Evolutionary conservation across 2,797 vertebrate species (phyloP).

Genomic region (Rhinogobio ventralis): DNA sequence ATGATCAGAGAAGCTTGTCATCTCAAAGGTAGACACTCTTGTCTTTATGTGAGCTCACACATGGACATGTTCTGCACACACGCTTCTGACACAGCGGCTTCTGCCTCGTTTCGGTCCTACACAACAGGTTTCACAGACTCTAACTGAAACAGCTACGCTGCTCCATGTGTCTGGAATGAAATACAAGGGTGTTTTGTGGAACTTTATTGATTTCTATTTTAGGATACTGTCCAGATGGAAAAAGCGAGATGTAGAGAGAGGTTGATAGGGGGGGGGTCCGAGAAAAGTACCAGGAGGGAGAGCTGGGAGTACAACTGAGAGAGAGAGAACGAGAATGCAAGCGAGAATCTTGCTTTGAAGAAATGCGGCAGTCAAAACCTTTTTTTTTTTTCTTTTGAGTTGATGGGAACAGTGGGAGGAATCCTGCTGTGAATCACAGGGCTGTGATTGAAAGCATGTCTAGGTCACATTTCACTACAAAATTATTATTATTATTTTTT

Average conservation of each 20-base stretch:
- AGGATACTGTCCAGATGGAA: conserved; percentile 65
- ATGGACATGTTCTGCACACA: conserved; percentile 37
- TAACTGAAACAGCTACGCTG: conserved; percentile 59
- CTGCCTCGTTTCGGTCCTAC: not conserved
- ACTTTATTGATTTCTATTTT: conserved; percentile 59
- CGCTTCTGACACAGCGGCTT: conserved; percentile 28
- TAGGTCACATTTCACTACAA: not conserved
- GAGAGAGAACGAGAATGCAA: conserved; percentile 27
- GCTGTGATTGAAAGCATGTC: conserved; percentile 24
- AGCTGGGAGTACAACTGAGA: conserved; percentile 15
- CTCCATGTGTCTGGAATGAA: conserved; percentile 60
- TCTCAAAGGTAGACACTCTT: conserved; percentile 53
- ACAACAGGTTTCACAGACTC: conserved; percentile 11
- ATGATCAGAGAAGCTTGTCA: conserved; percentile 49
- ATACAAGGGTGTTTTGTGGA: conserved; percentile 48
- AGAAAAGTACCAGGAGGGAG: conserved; percentile 28
- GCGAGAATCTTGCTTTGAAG: conserved; percentile 53
- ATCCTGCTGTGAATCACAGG: no score
- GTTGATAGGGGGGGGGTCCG: not conserved
- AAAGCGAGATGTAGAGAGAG: conserved; percentile 35
- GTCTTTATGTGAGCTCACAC: conserved; percentile 41
- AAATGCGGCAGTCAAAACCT: conserved; percentile 26
- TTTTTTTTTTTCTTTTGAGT: conserved; percentile 42
- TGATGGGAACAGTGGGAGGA: conserved; percentile 47
- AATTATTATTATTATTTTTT: no score